Evolutionary conservation across 2,113 vertebrate genomes (phyloP).

Genomic region (Gobio gobio): DNA sequence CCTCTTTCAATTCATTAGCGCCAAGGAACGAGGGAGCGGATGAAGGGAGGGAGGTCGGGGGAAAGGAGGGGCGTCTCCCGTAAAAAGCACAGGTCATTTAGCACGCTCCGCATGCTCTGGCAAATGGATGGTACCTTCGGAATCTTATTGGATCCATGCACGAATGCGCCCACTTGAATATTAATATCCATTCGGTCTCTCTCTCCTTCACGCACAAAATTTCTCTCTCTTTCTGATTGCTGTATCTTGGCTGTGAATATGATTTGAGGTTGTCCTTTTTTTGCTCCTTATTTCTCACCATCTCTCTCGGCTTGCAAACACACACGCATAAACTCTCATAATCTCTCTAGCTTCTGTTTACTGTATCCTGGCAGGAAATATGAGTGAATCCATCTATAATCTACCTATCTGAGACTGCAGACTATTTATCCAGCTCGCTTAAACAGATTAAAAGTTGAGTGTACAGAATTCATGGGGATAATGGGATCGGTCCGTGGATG

Average conservation of each 20-base stretch:
- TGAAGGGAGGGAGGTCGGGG: slow-evolving; percentile 62
- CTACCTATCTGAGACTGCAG: not conserved
- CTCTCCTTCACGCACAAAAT: not conserved
- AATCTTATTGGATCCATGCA: slow-evolving; percentile 91
- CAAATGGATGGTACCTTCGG: slow-evolving; percentile 88
- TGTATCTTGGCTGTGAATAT: slow-evolving; percentile 10
- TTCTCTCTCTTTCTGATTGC: slow-evolving; percentile 2
- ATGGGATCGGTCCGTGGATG: not conserved
- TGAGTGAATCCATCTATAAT: slow-evolving; percentile 8
- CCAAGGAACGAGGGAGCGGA: slow-evolving; percentile 20
- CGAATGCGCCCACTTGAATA: slow-evolving; percentile 83
- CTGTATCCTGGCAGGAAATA: slow-evolving; percentile 15
- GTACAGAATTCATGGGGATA: slow-evolving; percentile 2
- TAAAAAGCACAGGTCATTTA: slow-evolving; percentile 83
- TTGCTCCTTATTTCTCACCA: slow-evolving; percentile 28
- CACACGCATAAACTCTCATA: not conserved
- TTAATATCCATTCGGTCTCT: slow-evolving; percentile 82
- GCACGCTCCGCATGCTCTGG: slow-evolving; percentile 77
- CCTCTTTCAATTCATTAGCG: slow-evolving; percentile 82
- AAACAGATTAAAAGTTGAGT: slow-evolving; percentile 18
- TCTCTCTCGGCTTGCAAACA: slow-evolving; percentile 12
- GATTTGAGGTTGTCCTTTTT: slow-evolving; percentile 30
- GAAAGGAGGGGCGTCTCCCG: slow-evolving; percentile 53
- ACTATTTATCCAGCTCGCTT: not conserved
- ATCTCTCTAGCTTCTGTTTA: slow-evolving; percentile 13